A percentile compares a stretch with the other conserved stretches of the same genome.
Conservation (phyloP, 2,797 vertebrate species). For the Takifugu rubripes region DNA sequence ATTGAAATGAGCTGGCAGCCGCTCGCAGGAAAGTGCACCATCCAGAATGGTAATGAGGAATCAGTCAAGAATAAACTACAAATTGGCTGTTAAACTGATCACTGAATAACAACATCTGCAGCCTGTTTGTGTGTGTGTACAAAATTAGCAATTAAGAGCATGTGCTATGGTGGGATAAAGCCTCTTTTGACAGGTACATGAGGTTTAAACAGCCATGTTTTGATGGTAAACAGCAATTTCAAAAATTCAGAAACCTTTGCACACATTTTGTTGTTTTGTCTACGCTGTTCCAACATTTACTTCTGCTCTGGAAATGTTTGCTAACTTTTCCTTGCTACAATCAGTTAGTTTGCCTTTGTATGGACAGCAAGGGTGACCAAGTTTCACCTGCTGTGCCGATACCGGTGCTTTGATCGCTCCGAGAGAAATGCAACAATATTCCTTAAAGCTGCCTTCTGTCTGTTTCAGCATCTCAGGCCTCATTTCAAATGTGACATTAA, state of each 20-base stretch:
- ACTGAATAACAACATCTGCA: conserved; percentile 29
- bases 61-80: conserved; percentile 31
- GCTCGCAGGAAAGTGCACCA: conserved; percentile 2
- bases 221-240: too few species aligned
- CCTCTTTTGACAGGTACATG: too few species aligned
- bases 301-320: too few species aligned
- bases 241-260: too few species aligned
- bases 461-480: neutral
- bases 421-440: neutral
- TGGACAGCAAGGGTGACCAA: too few species aligned
- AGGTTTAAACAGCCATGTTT: too few species aligned
- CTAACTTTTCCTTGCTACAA: too few species aligned
- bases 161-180: too few species aligned
- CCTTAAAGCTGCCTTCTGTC: neutral
- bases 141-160: conserved; percentile 30
- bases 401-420: conserved; percentile 1
- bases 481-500: conserved; percentile 3
- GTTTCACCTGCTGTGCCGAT: too few species aligned
- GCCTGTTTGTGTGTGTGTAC: conserved; percentile 18
- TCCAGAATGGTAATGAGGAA: conserved; percentile 25
- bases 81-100: conserved; percentile 35
- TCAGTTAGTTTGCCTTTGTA: too few species aligned
- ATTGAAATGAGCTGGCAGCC: conserved; percentile 13
- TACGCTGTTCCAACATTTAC: too few species aligned
- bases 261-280: too few species aligned